A percentile compares a stretch with the other conserved stretches of the same genome.
Evolutionary conservation across 2,797 vertebrate genomes (phyloP).

Genomic region (Neopelma chrysocephalum): DNA sequence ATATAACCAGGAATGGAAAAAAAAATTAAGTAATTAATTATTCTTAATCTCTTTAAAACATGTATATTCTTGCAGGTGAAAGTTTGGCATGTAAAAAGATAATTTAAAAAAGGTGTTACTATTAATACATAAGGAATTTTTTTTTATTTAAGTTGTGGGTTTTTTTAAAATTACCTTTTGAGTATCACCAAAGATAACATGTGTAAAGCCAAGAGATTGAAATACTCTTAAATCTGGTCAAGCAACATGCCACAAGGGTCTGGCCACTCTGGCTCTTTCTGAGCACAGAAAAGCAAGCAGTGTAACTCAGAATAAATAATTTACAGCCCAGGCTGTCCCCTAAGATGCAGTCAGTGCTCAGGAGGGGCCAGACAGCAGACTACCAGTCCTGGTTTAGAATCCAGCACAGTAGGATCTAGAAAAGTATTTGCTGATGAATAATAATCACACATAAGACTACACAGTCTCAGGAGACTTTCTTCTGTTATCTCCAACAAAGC

Average conservation of each 20-base stretch:
- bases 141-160: not conserved
- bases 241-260: not conserved
- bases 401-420: not conserved
- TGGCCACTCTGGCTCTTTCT: not conserved
- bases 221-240: not conserved
- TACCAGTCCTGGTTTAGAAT: constrained; percentile 34
- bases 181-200: not conserved
- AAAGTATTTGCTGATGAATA: constrained; percentile 37
- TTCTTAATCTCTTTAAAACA: not conserved
- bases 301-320: constrained; percentile 10
- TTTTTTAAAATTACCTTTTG: not conserved
- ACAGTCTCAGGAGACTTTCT: constrained; percentile 18
- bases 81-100: not conserved
- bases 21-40: not conserved
- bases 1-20: not conserved
- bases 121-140: not conserved
- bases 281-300: not conserved
- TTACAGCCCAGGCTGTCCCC: constrained; percentile 15
- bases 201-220: not conserved
- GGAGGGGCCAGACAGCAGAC: constrained; percentile 41
- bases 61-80: not conserved
- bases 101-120: not conserved
- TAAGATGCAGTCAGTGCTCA: constrained; percentile 30
- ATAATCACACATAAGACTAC: constrained; percentile 44
- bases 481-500: constrained; percentile 36